Base-by-base conservation (phyloP, 2,113 vertebrate species). In the Chitala chitala region DNA sequence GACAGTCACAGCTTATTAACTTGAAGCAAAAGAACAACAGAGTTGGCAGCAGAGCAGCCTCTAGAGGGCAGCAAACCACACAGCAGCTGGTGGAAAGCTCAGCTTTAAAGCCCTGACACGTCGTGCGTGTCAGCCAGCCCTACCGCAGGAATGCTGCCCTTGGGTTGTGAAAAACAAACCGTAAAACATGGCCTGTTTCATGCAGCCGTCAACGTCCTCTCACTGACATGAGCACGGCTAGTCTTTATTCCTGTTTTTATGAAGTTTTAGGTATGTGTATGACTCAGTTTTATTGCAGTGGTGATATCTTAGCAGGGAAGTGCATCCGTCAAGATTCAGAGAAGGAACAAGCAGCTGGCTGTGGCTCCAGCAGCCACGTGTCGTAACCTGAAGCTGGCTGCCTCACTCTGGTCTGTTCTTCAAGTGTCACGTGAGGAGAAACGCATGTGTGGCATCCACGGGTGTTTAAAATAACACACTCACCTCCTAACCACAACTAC, bases 21-120 rank as follows among this genome's bases (percentile, higher is more conserved):
- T 56, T 4, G 20, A 55, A 17, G 10, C 7, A 56, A 4, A 8
- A 8, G 24, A 22, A 22, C 15, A 7, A 22, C 17, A 20, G 61
- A 50, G 33, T 48, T 48, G 24, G 44, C 72, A 73, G 59, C 53
- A n/a, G 17, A 54, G 15, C 7, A 38, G 51, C 73, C 77, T 78
- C 68, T 51, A 78, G 77, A 33, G 77, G 77, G 73, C 73, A 71
- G 61, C 54, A 65, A 29, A 75, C 53, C 29, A 53, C 58, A 75
- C 17, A 6, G 58, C 2, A 53, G 50, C 53, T 56, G 50, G 31
- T 31, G n/a, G 5, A 51, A 15, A n/a, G 68, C 75, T 63, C 75
- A 50, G 51, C 56, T 66, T 71, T 59, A 78, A 78, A 77, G 50
- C 71, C 75, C 69, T 63, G 36, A 70, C 76, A 73, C 54, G 73